A percentile compares a stretch with the other conserved stretches of the same genome.
phyloP scores from a whole-genome alignment of 1,140 invertebrate genomes.

The Zophobas morio region DNA sequence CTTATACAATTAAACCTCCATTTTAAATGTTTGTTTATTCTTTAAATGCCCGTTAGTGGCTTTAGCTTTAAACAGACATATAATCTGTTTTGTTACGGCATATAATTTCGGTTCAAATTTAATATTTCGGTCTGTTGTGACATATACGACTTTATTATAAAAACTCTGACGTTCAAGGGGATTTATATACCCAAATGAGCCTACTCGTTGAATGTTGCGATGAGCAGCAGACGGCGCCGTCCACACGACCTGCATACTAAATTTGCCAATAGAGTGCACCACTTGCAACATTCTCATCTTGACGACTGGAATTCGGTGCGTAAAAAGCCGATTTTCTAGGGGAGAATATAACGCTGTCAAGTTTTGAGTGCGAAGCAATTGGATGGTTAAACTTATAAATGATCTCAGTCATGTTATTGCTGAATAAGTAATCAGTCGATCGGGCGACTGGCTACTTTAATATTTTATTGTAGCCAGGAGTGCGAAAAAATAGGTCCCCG shows the following conservation, averaged over 20 bases:
- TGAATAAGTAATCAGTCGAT: too few relatives aligned
- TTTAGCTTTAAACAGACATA: neutral
- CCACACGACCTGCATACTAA: slow-evolving; percentile 61
- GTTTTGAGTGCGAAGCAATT: slow-evolving; percentile 9
- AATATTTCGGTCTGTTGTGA: slow-evolving; percentile 17
- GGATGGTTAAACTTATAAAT: neutral
- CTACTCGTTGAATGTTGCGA: slow-evolving; percentile 51
- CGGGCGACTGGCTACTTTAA: too few relatives aligned
- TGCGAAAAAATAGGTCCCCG: too few relatives aligned
- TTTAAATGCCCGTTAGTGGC: too few relatives aligned
- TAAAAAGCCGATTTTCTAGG: slow-evolving; percentile 6
- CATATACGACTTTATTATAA: slow-evolving; percentile 36
- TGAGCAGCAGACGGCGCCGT: slow-evolving; percentile 61
- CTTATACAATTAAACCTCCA: too few relatives aligned
- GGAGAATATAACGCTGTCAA: slow-evolving; percentile 4
- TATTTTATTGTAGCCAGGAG: neutral
- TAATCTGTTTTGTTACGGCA: neutral
- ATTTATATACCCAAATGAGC: slow-evolving; percentile 49
- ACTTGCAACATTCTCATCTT: slow-evolving; percentile 56
- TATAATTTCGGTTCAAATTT: slow-evolving; percentile 17
- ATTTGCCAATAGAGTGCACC: slow-evolving; percentile 51
- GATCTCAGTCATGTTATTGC: too few relatives aligned
- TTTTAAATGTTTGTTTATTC: too few relatives aligned
- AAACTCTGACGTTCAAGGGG: slow-evolving; percentile 22
- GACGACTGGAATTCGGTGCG: slow-evolving; percentile 15